Conservation (phyloP, 2,797 vertebrate genomes). For the Heterohyrax brucei region DNA sequence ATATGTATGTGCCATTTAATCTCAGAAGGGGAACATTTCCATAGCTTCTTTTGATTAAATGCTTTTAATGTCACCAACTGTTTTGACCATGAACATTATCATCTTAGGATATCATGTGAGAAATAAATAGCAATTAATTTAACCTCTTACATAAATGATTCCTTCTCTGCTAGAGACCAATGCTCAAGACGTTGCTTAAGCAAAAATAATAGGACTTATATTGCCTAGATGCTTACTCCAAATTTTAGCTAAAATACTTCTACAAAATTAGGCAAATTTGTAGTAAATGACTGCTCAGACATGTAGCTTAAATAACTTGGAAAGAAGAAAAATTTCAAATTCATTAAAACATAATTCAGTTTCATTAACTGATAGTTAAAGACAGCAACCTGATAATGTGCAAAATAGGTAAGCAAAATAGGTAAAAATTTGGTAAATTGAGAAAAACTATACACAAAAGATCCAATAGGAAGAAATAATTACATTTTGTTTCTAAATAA, state of each 20-base stretch:
- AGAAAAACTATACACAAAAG: constrained; percentile 44
- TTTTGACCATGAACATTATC: background rate
- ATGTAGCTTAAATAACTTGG: constrained; percentile 48
- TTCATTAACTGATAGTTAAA: constrained; percentile 43
- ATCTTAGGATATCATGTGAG: background rate
- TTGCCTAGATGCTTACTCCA: constrained; percentile 36
- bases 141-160: constrained; percentile 44
- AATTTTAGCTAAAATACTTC: constrained; percentile 68
- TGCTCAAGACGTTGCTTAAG: constrained; percentile 30
- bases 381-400: constrained; percentile 28
- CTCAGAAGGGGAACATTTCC: constrained; percentile 52
- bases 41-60: constrained; percentile 22
- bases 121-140: constrained; percentile 43
- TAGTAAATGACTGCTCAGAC: constrained; percentile 52
- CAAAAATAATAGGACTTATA: constrained; percentile 21
- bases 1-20: constrained; percentile 51
- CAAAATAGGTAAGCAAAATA: constrained; percentile 56
- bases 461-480: constrained; percentile 48
- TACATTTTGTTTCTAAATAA: constrained; percentile 64
- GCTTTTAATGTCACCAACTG: constrained; percentile 32
- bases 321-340: constrained; percentile 68
- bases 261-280: constrained; percentile 61
- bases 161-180: constrained; percentile 60
- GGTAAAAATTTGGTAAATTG: constrained; percentile 14
- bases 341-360: constrained; percentile 57